Percentiles rank a stretch among this genome's conserved stretches.
phyloP scores from a whole-genome alignment of 2,113 vertebrate genomes.

The Suricata suricatta region DNA sequence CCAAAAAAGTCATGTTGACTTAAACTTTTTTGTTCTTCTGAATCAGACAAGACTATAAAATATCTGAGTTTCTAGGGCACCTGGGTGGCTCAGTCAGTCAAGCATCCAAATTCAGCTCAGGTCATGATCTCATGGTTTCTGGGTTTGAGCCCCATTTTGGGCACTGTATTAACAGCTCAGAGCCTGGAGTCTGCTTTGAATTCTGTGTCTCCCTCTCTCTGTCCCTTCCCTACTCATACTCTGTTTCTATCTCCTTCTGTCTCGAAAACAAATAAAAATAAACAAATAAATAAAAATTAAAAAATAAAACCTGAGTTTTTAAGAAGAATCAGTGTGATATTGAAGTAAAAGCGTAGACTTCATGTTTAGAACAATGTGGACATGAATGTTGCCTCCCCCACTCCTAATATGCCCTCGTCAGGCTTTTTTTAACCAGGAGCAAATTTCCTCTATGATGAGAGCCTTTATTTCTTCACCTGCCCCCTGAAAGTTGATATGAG shows the following conservation, averaged over 20 bases:
- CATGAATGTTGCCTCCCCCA: fast-evolving
- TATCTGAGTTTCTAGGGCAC: no score
- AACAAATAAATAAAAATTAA: no score
- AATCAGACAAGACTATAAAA: not conserved
- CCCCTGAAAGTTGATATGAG: not conserved
- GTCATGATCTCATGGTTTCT: no score
- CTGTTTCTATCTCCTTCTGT: no score
- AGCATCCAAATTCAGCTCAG: no score
- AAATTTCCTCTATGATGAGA: not conserved
- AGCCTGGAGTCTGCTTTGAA: no score
- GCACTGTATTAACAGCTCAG: no score
- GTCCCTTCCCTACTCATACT: no score
- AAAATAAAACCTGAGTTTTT: not conserved
- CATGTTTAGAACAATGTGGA: not conserved
- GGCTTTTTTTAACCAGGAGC: not conserved
- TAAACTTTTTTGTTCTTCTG: not conserved
- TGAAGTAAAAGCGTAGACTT: not conserved
- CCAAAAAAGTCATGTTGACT: not conserved
- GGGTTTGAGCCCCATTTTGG: no score
- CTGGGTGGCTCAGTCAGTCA: no score
- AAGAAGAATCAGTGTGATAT: not conserved
- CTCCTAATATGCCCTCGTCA: not conserved
- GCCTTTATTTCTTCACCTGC: not conserved
- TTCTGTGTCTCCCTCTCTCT: no score
- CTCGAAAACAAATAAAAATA: no score